Percentiles rank a stretch among this genome's conserved stretches.
Evolutionary conservation across 1,140 invertebrate genomes (phyloP).

Genomic region (Amphibalanus amphitrite): DNA sequence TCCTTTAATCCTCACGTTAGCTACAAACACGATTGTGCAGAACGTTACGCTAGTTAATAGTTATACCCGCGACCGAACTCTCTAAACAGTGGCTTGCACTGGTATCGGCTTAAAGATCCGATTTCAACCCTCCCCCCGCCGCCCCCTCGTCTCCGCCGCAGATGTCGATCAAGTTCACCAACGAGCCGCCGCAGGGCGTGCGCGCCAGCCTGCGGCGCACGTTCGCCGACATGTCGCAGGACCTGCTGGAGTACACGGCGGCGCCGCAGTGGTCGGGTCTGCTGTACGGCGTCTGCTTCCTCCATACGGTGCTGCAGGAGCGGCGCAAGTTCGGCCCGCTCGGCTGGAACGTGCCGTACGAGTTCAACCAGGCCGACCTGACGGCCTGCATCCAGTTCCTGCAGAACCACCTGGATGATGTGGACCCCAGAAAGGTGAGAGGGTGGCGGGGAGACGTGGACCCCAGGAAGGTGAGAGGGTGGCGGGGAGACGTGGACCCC

Average conservation of each 20-base stretch:
- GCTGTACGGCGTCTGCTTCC: conserved; percentile 80
- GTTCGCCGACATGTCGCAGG: conserved; percentile 74
- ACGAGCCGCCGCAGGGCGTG: conserved; percentile 87
- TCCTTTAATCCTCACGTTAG: too few species aligned
- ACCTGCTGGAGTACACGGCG: conserved; percentile 78
- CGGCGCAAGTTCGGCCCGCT: conserved; percentile 85
- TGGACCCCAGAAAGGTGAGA: conserved; percentile 73
- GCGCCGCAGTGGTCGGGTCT: conserved; percentile 87
- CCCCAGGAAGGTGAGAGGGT: too few species aligned
- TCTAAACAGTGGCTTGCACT: too few species aligned
- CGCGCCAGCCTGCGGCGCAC: conserved; percentile 65
- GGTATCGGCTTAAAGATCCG: too few species aligned
- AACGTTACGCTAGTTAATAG: too few species aligned
- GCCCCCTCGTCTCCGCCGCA: conserved; percentile 27
- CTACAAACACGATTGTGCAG: too few species aligned
- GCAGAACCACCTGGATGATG: conserved; percentile 92
- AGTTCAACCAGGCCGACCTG: conserved; percentile 94
- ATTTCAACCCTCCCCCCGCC: too few species aligned
- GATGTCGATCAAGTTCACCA: conserved; percentile 94
- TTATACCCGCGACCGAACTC: too few species aligned
- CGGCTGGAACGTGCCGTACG: conserved; percentile 92
- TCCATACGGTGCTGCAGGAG: conserved; percentile 84
- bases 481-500: too few species aligned
- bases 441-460: neutral
- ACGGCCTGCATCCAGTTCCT: conserved; percentile 88